Percentiles rank a stretch among this genome's conserved stretches.
Evolutionary conservation across 2,797 vertebrate species (phyloP).

Genomic region (Cirrhinus molitorella): DNA sequence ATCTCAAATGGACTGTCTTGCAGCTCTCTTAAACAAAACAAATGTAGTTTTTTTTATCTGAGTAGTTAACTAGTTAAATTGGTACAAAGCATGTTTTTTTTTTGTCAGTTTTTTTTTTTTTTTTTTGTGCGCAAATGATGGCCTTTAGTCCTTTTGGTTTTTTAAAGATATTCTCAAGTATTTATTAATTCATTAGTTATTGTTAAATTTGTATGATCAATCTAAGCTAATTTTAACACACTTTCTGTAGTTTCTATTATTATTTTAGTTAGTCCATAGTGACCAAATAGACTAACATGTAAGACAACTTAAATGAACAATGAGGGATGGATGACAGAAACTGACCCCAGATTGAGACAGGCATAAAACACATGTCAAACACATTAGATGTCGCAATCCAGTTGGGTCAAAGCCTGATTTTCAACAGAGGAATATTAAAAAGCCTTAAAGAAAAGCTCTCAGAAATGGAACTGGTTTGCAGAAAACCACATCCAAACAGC

Average conservation of each 20-base stretch:
- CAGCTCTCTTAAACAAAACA: neutral
- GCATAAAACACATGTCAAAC: slow-evolving; percentile 43
- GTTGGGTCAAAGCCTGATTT: slow-evolving; percentile 6
- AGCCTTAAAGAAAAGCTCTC: neutral
- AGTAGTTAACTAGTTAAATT: neutral
- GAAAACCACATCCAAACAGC: slow-evolving; percentile 29
- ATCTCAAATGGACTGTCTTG: neutral
- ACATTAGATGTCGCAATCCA: slow-evolving; percentile 24
- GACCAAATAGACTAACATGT: slow-evolving; percentile 26
- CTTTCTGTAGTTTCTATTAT: slow-evolving; percentile 11
- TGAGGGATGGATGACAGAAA: slow-evolving; percentile 34
- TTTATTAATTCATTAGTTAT: slow-evolving; percentile 63
- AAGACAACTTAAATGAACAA: slow-evolving; percentile 32
- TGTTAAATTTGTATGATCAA: slow-evolving; percentile 50
- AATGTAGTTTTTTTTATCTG: neutral
- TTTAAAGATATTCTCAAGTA: slow-evolving; percentile 15
- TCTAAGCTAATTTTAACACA: slow-evolving; percentile 35
- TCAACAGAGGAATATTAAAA: slow-evolving; percentile 22
- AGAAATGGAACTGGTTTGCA: slow-evolving; percentile 24
- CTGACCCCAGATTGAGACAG: slow-evolving; percentile 40
- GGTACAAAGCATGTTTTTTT: neutral
- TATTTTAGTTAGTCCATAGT: slow-evolving; percentile 22
- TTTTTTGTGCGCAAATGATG: neutral
- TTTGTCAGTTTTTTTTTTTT: neutral
- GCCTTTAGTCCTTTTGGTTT: neutral